phyloP scores from a whole-genome alignment of 2,888 invertebrate species.

The Biston stratarius region DNA sequence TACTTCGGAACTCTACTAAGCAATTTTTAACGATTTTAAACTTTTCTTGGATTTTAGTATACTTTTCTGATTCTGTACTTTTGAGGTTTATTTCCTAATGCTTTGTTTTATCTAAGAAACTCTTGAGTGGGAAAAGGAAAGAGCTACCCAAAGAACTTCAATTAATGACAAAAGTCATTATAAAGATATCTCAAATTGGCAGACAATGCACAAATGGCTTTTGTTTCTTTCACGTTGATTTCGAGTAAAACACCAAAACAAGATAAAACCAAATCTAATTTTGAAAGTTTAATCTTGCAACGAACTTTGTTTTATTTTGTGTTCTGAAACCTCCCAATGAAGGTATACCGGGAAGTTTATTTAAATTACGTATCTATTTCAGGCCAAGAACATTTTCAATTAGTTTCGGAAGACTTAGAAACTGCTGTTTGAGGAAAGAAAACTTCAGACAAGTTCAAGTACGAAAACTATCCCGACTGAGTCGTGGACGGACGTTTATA shows the following conservation, averaged over 20 bases:
- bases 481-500: conserved; percentile 7
- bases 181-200: not conserved
- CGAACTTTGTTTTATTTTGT: conserved; percentile 21
- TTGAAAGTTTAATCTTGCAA: conserved; percentile 21
- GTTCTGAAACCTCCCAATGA: conserved; percentile 10
- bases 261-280: conserved; percentile 19
- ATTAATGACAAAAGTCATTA: conserved; percentile 13
- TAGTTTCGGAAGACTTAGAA: conserved; percentile 83
- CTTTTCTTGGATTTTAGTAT: too few relatives aligned
- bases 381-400: conserved; percentile 86
- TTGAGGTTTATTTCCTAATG: too few relatives aligned
- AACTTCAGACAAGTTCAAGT: conserved; percentile 17
- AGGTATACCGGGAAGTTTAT: conserved; percentile 27
- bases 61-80: too few relatives aligned
- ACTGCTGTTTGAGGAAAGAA: conserved; percentile 74
- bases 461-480: conserved; percentile 8
- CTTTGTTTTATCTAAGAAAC: too few relatives aligned
- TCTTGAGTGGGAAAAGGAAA: not conserved
- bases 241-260: conserved; percentile 5
- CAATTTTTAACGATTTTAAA: too few relatives aligned
- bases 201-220: conserved; percentile 4
- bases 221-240: conserved; percentile 16
- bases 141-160: too few relatives aligned
- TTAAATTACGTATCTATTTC: conserved; percentile 56
- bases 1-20: too few relatives aligned